phyloP scores from a whole-genome alignment of 2,113 vertebrate species.

The Brachyhypopomus gauderio region DNA sequence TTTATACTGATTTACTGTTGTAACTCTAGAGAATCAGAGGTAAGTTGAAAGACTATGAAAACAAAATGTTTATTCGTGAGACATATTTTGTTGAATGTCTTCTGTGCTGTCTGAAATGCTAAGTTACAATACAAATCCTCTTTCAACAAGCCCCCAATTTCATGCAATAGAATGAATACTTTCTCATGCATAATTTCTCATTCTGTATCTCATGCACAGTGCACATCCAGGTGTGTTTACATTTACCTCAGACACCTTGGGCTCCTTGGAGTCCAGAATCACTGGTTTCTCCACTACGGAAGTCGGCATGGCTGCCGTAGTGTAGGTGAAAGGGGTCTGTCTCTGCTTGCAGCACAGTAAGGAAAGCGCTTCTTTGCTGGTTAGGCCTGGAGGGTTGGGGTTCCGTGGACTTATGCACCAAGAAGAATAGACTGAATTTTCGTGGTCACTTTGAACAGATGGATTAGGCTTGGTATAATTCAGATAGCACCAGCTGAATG shows the following conservation, averaged over 20 bases:
- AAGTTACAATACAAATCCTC: not conserved
- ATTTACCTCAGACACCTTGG: constrained; percentile 87
- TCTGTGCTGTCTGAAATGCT: not conserved
- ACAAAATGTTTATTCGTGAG: not conserved
- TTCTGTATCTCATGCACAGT: not conserved
- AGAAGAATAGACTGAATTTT: constrained; percentile 89
- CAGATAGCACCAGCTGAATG: constrained; percentile 97
- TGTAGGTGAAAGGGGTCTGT: constrained; percentile 88
- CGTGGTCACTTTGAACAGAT: constrained; percentile 80
- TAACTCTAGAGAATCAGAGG: constrained; percentile 21
- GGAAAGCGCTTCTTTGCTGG: constrained; percentile 89
- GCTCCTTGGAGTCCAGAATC: constrained; percentile 79
- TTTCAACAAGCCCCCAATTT: constrained; percentile 14
- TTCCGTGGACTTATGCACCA: constrained; percentile 90
- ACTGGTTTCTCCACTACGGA: constrained; percentile 72
- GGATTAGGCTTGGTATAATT: constrained; percentile 95
- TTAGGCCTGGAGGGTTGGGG: constrained; percentile 91
- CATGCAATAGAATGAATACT: not conserved
- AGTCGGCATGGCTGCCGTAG: constrained; percentile 78
- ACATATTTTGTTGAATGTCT: not conserved
- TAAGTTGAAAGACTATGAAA: not conserved
- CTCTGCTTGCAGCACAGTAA: constrained; percentile 94
- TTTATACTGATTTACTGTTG: constrained; percentile 1
- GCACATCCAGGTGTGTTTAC: constrained; percentile 14
- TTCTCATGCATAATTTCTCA: not conserved